phyloP scores from a whole-genome alignment of 2,113 vertebrate genomes.

The Cacatua alba region DNA sequence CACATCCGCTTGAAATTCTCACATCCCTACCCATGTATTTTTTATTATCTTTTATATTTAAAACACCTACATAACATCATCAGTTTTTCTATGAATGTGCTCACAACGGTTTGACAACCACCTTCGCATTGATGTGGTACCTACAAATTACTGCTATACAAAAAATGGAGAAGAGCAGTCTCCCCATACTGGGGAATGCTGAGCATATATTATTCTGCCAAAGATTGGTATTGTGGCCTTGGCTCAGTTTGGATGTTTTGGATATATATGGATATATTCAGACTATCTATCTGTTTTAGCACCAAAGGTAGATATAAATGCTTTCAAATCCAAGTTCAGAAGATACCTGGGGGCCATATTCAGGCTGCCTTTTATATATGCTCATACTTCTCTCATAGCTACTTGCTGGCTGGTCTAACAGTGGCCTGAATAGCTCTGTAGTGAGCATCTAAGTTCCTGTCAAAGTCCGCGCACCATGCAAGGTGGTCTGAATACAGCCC shows the following conservation, averaged over 20 bases:
- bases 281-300: not conserved
- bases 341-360: not conserved
- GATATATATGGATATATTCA: not conserved
- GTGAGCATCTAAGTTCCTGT: not conserved
- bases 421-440: not conserved
- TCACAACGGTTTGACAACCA: not conserved
- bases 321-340: not conserved
- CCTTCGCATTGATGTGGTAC: not conserved
- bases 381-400: accelerated
- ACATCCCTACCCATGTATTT: not conserved
- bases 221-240: not conserved
- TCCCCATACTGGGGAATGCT: not conserved
- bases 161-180: not conserved
- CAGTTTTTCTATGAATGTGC: not conserved
- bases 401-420: not conserved
- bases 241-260: not conserved
- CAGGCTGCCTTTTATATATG: not conserved
- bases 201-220: not conserved
- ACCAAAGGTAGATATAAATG: not conserved
- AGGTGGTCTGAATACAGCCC: not conserved
- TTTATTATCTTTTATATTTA: not conserved
- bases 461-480: not conserved
- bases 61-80: not conserved
- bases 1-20: not conserved
- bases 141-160: not conserved